phyloP scores from a whole-genome alignment of 2,888 invertebrate species.

The Amblyteles armatorius region DNA sequence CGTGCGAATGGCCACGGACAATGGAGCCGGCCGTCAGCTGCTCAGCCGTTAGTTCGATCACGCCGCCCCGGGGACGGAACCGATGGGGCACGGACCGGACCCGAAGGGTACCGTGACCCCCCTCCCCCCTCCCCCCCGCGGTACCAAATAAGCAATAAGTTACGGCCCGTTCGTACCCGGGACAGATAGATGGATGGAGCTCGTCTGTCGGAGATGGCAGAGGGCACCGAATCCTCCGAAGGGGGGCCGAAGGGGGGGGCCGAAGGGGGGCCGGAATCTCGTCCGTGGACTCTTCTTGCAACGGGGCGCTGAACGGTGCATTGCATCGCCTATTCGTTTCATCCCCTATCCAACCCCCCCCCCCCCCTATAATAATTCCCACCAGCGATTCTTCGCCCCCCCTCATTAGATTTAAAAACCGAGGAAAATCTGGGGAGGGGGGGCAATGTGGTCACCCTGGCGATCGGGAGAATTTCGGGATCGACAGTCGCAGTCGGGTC shows the following conservation, averaged over 20 bases:
- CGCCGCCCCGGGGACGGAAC: slow-evolving; percentile 44
- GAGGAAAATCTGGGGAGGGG: background rate
- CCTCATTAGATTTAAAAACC: background rate
- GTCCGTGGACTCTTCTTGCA: slow-evolving; percentile 2
- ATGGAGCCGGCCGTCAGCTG: slow-evolving; percentile 81
- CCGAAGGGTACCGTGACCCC: slow-evolving; percentile 9
- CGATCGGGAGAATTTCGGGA: no score
- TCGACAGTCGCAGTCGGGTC: no score
- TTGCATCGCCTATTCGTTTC: slow-evolving; percentile 69
- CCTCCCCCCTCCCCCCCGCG: slow-evolving; percentile 80
- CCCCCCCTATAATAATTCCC: slow-evolving; percentile 19
- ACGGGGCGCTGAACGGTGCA: slow-evolving; percentile 62
- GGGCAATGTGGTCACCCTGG: no score
- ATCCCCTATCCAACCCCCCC: background rate
- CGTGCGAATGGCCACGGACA: slow-evolving; percentile 82
- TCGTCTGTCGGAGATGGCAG: no score
- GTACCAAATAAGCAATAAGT: slow-evolving; percentile 83
- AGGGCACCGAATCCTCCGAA: background rate
- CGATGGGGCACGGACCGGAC: slow-evolving; percentile 76
- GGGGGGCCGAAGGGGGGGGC: background rate
- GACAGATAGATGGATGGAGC: no score
- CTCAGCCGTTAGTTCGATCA: slow-evolving; percentile 71
- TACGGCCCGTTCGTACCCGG: slow-evolving; percentile 69
- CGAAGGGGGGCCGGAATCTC: background rate
- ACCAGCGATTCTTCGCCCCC: background rate